Evolutionary conservation across 2,888 invertebrate species (phyloP).

Genomic region (Phlogophora meticulosa): DNA sequence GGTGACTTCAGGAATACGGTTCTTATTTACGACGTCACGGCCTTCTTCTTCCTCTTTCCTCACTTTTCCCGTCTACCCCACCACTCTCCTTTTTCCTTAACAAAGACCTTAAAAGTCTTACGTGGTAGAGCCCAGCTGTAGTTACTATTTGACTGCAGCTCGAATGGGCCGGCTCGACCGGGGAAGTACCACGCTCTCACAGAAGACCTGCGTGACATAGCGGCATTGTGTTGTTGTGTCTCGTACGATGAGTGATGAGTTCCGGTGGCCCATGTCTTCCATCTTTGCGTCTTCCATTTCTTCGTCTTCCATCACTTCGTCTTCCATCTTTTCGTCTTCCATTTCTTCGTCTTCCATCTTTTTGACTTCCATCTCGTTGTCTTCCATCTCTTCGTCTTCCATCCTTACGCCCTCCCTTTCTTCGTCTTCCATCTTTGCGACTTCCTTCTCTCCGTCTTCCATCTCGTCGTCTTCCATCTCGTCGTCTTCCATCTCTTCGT

Average conservation of each 20-base stretch:
- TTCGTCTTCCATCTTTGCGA: too few relatives aligned
- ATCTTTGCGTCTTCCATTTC: background rate
- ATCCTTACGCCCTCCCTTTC: too few relatives aligned
- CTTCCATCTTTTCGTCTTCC: too few relatives aligned
- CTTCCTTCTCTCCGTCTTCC: too few relatives aligned
- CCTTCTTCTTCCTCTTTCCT: background rate
- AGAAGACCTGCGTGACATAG: background rate
- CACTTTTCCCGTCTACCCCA: background rate
- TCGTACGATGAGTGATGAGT: conserved; percentile 27
- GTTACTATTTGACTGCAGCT: background rate
- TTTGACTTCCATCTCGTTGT: too few relatives aligned
- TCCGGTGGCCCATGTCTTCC: background rate
- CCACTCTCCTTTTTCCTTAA: background rate
- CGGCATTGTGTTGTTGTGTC: conserved; percentile 6
- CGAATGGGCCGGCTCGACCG: conserved; percentile 27
- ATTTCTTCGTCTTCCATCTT: too few relatives aligned
- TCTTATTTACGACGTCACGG: background rate
- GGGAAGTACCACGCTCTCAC: conserved; percentile 38
- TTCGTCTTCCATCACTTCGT: too few relatives aligned
- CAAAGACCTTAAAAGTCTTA: background rate
- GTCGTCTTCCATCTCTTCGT: too few relatives aligned
- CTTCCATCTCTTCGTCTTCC: too few relatives aligned
- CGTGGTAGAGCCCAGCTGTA: conserved; percentile 27
- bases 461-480: too few relatives aligned
- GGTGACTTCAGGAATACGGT: background rate